Percentiles rank a stretch among this genome's conserved stretches.
Conservation (phyloP, 35 echinoderm and acorn worm genomes). For the Hemicentrotus pulcherrimus region DNA sequence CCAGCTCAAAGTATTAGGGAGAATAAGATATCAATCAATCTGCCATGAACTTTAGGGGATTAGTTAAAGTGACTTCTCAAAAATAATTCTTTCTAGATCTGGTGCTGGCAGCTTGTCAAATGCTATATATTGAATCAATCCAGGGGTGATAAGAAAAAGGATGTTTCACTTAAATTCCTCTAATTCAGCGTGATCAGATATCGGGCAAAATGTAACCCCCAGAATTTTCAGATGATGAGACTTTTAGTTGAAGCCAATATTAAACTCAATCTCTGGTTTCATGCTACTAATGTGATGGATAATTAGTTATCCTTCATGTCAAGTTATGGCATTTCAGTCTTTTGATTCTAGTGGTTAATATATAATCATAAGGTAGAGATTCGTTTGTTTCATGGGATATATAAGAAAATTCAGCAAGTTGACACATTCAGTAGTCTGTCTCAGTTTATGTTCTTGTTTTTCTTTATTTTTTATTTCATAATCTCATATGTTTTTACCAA, state of each 20-base stretch:
- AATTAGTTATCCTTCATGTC: not conserved
- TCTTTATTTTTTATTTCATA: not conserved
- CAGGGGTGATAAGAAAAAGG: not conserved
- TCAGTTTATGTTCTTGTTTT: not conserved
- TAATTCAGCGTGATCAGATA: not conserved
- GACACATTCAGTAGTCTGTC: not conserved
- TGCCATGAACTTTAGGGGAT: not conserved
- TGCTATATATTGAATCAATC: not conserved
- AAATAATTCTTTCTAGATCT: constrained; percentile 1
- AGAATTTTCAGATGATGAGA: constrained; percentile 17
- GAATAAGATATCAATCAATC: not conserved
- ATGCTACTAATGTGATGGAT: not conserved
- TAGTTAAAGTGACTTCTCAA: constrained; percentile 12
- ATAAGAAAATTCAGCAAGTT: not conserved
- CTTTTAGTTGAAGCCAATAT: not conserved
- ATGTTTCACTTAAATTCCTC: constrained; percentile 35
- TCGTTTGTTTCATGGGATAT: not conserved
- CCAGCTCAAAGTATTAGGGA: not conserved
- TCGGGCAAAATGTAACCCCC: not conserved
- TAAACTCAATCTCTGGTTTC: not conserved
- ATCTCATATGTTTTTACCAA: not conserved
- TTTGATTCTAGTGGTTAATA: not conserved
- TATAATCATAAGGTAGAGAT: not conserved
- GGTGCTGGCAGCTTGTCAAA: constrained; percentile 8
- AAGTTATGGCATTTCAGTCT: not conserved